phyloP scores from a whole-genome alignment of 2,113 vertebrate species.

The Thunnus maccoyii region DNA sequence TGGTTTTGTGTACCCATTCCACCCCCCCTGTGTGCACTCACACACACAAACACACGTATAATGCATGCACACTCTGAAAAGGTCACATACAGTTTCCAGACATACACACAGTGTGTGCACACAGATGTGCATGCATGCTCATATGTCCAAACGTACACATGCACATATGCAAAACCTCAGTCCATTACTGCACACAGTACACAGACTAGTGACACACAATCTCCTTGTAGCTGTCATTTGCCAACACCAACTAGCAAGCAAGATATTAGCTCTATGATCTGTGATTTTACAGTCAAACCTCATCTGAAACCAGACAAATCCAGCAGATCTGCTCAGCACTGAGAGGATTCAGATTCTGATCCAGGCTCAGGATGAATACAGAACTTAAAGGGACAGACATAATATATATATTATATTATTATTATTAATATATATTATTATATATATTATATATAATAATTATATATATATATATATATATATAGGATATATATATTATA shows the following conservation, averaged over 20 bases:
- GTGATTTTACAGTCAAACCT: not conserved
- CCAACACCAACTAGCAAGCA: not conserved
- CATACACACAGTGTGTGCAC: not conserved
- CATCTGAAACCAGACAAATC: not conserved
- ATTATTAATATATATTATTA: too few relatives aligned
- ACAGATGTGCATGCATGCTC: not conserved
- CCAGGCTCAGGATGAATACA: too few relatives aligned
- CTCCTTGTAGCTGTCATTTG: not conserved
- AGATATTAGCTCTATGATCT: not conserved
- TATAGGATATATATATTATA: too few relatives aligned
- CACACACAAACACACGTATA: slow-evolving; percentile 8
- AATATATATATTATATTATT: too few relatives aligned
- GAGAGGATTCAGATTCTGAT: not conserved
- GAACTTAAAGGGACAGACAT: too few relatives aligned
- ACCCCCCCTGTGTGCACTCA: slow-evolving; percentile 38
- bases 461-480: too few relatives aligned
- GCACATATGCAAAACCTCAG: not conserved
- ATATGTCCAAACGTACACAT: not conserved
- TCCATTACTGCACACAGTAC: not conserved
- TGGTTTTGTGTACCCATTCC: slow-evolving; percentile 76
- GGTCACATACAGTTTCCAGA: slow-evolving; percentile 55
- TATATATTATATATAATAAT: too few relatives aligned
- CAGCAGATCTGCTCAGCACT: not conserved
- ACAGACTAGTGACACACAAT: not conserved
- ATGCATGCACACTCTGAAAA: slow-evolving; percentile 40